Percentiles rank a stretch among this genome's conserved stretches.
phyloP scores from a whole-genome alignment of 1,140 invertebrate species.

The Onthophagus taurus region DNA sequence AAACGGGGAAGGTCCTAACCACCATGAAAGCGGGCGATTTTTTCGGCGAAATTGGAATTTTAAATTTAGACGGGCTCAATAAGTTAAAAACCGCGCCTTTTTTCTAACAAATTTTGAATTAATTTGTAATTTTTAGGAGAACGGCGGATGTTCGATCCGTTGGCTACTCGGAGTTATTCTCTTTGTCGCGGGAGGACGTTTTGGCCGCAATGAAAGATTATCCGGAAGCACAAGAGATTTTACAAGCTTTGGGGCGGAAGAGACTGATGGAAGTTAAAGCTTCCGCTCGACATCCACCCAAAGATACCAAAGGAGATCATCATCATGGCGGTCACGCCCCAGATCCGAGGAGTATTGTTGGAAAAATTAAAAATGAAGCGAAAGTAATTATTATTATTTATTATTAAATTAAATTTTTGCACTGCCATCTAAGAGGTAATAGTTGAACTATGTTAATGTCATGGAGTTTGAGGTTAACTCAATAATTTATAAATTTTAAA shows the following conservation, averaged over 20 bases:
- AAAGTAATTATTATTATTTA: slow-evolving; percentile 45
- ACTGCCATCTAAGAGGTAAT: no score
- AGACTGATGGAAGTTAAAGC: slow-evolving; percentile 72
- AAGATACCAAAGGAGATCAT: slow-evolving; percentile 28
- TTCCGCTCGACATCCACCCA: slow-evolving; percentile 36
- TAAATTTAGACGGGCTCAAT: slow-evolving; percentile 91
- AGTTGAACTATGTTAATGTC: no score
- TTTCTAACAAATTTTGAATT: not conserved
- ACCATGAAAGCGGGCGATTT: slow-evolving; percentile 97
- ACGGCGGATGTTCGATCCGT: slow-evolving; percentile 93
- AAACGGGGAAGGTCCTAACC: slow-evolving; percentile 83
- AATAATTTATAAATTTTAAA: not conserved
- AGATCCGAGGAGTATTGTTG: slow-evolving; percentile 57
- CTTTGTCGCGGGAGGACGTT: slow-evolving; percentile 89
- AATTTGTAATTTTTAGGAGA: slow-evolving; percentile 49
- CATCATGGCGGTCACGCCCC: slow-evolving; percentile 12
- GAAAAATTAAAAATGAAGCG: slow-evolving; percentile 72
- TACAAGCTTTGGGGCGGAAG: slow-evolving; percentile 77
- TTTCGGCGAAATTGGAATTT: slow-evolving; percentile 95
- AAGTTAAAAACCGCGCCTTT: slow-evolving; percentile 56
- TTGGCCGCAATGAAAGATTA: slow-evolving; percentile 92
- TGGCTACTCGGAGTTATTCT: slow-evolving; percentile 92
- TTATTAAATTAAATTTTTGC: no score
- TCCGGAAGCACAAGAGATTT: slow-evolving; percentile 89
- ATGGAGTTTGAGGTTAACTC: no score